A percentile compares a stretch with the other conserved stretches of the same genome.
These are phyloP conservation scores for Eumaeus atala DNA, from an alignment of 1,140 invertebrate species.

Conservation along the genomic window DNA sequence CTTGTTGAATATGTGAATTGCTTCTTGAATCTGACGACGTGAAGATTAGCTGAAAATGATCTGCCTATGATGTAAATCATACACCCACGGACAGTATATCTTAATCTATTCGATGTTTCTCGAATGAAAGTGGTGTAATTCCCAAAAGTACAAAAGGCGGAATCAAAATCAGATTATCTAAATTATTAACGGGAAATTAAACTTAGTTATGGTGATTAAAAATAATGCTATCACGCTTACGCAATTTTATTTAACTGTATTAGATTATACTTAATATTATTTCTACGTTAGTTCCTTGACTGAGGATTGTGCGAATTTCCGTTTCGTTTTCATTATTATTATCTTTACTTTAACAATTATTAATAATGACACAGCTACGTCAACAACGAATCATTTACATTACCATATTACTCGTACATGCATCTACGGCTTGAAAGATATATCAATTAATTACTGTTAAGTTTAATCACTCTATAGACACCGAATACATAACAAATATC, in stretches of 20 bases:
- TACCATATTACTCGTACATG: slow-evolving; percentile 39
- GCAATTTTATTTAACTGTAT: slow-evolving; percentile 36
- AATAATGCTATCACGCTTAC: slow-evolving; percentile 41
- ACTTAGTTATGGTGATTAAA: slow-evolving; percentile 26
- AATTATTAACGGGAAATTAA: slow-evolving; percentile 2
- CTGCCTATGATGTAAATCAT: not conserved
- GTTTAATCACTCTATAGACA: slow-evolving; percentile 58
- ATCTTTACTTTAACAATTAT: slow-evolving; percentile 45
- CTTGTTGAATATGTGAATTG: no score
- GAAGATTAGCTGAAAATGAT: no score
- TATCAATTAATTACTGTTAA: slow-evolving; percentile 40
- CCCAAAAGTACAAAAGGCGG: slow-evolving; percentile 8
- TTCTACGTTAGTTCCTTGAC: slow-evolving; percentile 61
- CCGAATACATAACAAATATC: slow-evolving; percentile 54
- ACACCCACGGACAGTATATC: slow-evolving; percentile 2
- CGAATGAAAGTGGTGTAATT: not conserved
- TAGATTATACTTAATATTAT: slow-evolving; percentile 55
- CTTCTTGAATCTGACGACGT: no score
- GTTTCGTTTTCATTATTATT: slow-evolving; percentile 52
- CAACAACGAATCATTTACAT: slow-evolving; percentile 45
- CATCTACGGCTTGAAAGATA: slow-evolving; percentile 43
- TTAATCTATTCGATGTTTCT: slow-evolving; percentile 16
- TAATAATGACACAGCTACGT: slow-evolving; percentile 51
- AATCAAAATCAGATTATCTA: slow-evolving; percentile 35
- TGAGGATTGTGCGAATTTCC: slow-evolving; percentile 67